These are phyloP conservation scores for Bombus cullumanus DNA, from an alignment of 1,140 invertebrate genomes.

Conservation along the genomic window DNA sequence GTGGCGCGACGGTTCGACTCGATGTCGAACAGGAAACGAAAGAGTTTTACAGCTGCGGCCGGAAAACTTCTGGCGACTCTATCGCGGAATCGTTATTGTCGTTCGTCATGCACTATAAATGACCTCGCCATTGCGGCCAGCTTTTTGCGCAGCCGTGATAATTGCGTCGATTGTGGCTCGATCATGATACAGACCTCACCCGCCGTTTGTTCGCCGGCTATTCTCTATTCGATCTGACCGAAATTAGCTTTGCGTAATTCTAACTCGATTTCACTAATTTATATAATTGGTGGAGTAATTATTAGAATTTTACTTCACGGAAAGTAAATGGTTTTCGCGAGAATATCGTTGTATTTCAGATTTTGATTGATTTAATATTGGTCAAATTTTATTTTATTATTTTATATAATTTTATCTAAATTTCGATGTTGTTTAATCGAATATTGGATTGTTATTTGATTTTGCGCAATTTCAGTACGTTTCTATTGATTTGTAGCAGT, in stretches of 20 bases:
- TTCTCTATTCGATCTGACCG: background rate
- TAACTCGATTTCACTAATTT: background rate
- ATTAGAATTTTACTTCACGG: background rate
- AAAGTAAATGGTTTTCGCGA: background rate
- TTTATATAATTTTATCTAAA: too few species aligned
- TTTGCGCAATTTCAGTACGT: background rate
- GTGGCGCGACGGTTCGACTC: background rate
- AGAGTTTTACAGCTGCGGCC: background rate
- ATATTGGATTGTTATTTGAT: background rate
- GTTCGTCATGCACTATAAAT: slow-evolving; percentile 14
- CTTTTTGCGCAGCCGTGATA: slow-evolving; percentile 41
- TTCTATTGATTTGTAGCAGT: background rate
- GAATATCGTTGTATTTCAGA: background rate
- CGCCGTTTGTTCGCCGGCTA: background rate
- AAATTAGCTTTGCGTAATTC: background rate
- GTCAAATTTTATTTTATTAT: background rate
- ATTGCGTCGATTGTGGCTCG: slow-evolving; percentile 4
- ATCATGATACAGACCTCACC: background rate
- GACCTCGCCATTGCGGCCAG: slow-evolving; percentile 10
- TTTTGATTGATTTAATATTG: background rate
- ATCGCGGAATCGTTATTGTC: slow-evolving; percentile 16
- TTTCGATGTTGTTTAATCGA: background rate
- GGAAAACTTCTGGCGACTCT: slow-evolving; percentile 10
- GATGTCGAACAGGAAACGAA: slow-evolving; percentile 3
- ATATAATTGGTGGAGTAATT: background rate